A percentile compares a stretch with the other conserved stretches of the same genome.
phyloP scores from a whole-genome alignment of 2,113 vertebrate genomes.

The Myrmophylax atrothorax region DNA sequence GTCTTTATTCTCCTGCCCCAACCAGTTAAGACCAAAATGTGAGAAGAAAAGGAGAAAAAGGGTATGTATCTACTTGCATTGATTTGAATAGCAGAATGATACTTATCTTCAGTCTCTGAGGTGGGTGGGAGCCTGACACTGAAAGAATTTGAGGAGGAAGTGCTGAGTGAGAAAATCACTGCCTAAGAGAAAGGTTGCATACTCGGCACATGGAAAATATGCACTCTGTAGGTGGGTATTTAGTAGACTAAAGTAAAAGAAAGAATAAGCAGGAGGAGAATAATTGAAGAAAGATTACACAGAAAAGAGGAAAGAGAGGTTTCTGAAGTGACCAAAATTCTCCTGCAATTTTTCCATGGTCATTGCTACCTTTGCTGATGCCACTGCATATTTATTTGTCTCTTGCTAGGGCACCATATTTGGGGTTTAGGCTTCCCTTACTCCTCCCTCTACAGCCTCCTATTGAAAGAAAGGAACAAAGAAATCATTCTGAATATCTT shows the following conservation, averaged over 20 bases:
- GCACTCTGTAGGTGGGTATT: slow-evolving; percentile 45
- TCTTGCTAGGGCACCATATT: not conserved
- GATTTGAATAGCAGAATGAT: slow-evolving; percentile 58
- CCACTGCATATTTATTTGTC: not conserved
- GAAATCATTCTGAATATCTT: slow-evolving; percentile 27
- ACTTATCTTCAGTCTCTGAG: slow-evolving; percentile 53
- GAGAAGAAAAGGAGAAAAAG: slow-evolving; percentile 8
- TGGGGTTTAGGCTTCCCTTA: not conserved
- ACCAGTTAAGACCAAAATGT: slow-evolving; percentile 17
- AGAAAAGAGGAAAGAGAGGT: not conserved
- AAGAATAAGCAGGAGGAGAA: not conserved
- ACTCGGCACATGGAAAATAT: slow-evolving; percentile 47
- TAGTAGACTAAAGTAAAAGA: not conserved
- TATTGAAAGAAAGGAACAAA: slow-evolving; percentile 26
- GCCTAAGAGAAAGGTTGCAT: slow-evolving; percentile 41
- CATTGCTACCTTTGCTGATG: not conserved
- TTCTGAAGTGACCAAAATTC: not conserved
- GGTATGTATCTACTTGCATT: slow-evolving; percentile 46
- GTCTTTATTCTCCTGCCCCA: slow-evolving; percentile 2
- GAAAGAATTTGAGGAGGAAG: slow-evolving; percentile 64
- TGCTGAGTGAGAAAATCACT: slow-evolving; percentile 63
- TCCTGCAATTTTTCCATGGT: not conserved
- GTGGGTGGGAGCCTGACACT: slow-evolving; percentile 52
- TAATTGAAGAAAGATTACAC: not conserved
- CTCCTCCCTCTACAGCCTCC: not conserved